Percentiles rank a stretch among this genome's conserved stretches.
These are phyloP conservation scores for Carcharodon carcharias DNA, from an alignment of 2,797 vertebrate species.

Conservation along the genomic window DNA sequence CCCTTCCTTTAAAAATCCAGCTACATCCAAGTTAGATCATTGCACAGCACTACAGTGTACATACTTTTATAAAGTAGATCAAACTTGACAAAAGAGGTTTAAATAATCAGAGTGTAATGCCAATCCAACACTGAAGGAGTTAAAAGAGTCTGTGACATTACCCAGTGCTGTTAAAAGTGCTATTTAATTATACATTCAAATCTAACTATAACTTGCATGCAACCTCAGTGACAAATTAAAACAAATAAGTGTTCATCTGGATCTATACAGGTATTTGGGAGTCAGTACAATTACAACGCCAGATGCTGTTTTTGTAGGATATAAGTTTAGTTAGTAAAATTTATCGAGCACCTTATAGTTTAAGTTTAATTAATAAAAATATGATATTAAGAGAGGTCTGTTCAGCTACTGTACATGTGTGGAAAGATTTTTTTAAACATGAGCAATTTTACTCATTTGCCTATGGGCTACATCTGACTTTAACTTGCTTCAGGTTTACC, in stretches of 20 bases:
- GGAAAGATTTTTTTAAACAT: neutral
- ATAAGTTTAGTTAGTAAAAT: neutral
- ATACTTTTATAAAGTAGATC: neutral
- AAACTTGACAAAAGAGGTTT: neutral
- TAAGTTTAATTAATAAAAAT: neutral
- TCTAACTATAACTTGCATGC: neutral
- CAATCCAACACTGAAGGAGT: neutral
- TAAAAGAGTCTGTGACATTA: neutral
- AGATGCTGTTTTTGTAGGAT: neutral
- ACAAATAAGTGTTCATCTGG: neutral
- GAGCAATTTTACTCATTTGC: neutral
- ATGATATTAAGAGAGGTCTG: neutral
- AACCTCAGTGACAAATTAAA: neutral
- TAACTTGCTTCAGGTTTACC: neutral
- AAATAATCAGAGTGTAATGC: neutral
- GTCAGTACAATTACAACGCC: neutral
- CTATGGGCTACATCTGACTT: neutral
- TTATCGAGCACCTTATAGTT: neutral
- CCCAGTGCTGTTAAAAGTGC: neutral
- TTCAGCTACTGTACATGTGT: neutral
- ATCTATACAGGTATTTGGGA: neutral
- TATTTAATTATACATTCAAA: conserved; percentile 32
- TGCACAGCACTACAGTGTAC: neutral
- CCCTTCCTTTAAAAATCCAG: too few species aligned
- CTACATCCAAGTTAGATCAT: neutral